Evolutionary conservation across 2,888 invertebrate species (phyloP).

Genomic region (Tuta absoluta): DNA sequence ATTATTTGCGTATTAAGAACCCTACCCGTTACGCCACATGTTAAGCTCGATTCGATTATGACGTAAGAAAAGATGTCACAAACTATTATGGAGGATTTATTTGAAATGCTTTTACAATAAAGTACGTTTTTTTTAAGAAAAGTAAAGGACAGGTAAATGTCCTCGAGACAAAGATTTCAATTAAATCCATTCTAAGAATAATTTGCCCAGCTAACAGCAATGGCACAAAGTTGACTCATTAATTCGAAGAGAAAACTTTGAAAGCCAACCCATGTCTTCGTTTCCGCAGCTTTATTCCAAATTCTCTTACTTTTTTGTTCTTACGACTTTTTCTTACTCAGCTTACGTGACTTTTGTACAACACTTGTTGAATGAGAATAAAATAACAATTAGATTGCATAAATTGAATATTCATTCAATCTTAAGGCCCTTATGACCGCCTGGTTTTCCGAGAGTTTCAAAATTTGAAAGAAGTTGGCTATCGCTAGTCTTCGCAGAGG

Average conservation of each 20-base stretch:
- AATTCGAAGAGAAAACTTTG: constrained; percentile 35
- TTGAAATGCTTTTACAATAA: no score
- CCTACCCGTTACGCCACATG: no score
- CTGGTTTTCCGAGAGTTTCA: neutral
- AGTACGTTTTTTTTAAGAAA: neutral
- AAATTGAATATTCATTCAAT: neutral
- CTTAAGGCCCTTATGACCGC: no score
- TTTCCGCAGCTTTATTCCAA: constrained; percentile 31
- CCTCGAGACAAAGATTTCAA: neutral
- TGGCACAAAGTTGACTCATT: constrained; percentile 31
- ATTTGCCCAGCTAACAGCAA: constrained; percentile 24
- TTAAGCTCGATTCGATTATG: no score
- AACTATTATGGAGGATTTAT: neutral
- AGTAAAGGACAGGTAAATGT: neutral
- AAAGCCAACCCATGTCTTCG: constrained; percentile 41
- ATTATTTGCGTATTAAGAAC: neutral
- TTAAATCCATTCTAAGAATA: constrained; percentile 1
- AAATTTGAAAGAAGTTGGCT: no score
- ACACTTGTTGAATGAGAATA: constrained; percentile 21
- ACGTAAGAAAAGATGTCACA: neutral
- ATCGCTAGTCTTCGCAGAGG: no score
- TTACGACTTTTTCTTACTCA: constrained; percentile 23
- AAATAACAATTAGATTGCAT: neutral
- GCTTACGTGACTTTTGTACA: neutral
- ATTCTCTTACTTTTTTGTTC: constrained; percentile 15